Percentiles rank a stretch among this genome's conserved stretches.
Evolutionary conservation across 2,888 invertebrate species (phyloP).

Genomic region (Lordiphosa andalusiaca): DNA sequence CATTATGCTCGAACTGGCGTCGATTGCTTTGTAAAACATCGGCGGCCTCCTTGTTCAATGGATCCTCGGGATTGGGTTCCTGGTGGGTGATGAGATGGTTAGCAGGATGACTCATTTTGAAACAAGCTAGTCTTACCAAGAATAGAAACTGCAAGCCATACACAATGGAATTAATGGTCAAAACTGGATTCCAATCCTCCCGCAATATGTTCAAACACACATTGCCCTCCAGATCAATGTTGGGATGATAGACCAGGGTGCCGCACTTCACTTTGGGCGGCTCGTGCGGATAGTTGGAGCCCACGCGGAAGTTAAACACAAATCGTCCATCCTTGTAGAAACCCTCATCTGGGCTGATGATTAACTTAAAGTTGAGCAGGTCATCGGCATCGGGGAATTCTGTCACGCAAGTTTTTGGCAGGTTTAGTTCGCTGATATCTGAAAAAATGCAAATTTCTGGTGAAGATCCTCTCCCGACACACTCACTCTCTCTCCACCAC

Average conservation of each 20-base stretch:
- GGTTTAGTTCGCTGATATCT: constrained; percentile 98
- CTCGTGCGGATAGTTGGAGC: constrained; percentile 98
- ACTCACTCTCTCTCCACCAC: background rate
- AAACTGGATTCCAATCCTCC: constrained; percentile 99
- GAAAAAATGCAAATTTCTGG: constrained; percentile 1
- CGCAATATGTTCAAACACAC: constrained; percentile 98
- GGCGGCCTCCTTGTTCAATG: constrained; percentile 98
- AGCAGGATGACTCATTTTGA: background rate
- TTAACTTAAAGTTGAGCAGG: constrained; percentile 95
- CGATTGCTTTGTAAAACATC: constrained; percentile 97
- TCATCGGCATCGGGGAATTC: constrained; percentile 98
- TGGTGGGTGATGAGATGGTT: constrained; percentile 73
- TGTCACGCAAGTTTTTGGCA: constrained; percentile 97
- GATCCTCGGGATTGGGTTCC: constrained; percentile 99
- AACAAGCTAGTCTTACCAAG: constrained; percentile 83
- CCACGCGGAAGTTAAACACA: constrained; percentile 94
- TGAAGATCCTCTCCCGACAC: background rate
- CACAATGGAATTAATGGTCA: constrained; percentile 98
- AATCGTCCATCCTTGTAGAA: constrained; percentile 97
- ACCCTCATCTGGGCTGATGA: constrained; percentile 98
- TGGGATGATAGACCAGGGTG: constrained; percentile 98
- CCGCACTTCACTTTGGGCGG: constrained; percentile 99
- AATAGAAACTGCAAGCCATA: constrained; percentile 98
- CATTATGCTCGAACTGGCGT: constrained; percentile 96
- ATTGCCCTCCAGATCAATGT: constrained; percentile 98